Evolutionary conservation across 64 coral and sea anemone species (phyloP), one percentile per base, ranked within the genome.

Genomic region (Catalaphyllia jardinei): DNA sequence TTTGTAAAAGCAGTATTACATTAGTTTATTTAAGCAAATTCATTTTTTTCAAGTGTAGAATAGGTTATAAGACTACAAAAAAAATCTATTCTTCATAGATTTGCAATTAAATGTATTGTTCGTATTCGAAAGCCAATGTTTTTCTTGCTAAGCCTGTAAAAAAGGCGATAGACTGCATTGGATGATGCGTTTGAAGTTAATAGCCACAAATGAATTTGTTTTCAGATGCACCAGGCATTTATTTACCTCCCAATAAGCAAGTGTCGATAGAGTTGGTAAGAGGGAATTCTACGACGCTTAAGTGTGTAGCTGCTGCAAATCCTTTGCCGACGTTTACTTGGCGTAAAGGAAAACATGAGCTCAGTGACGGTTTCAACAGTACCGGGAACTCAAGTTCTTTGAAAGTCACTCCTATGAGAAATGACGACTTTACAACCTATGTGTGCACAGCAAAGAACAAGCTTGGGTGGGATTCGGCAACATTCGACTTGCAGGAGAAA

Each of bases 251-350:
- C 15, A 24, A 11, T 13, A 52, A 69, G 11, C 33, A 85, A 85
- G 63, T 30, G 17, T 62, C 54, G 19, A 14, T 29, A 3, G 27
- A 80, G 17, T 54, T 80, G 55, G 9, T 17, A 24, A 71, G 39
- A 50, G 38, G 63, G 42, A 69, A 16, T 7, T 22, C 18, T 8
- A 51, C 8, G 25, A 85, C 61, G 22, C 63, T 83, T 0, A 69
- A 10, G 63, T 85, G 81, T 50, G 33, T 50, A 50, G 81, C 81
- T 28, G 62, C 42, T 51, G 81, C 62, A 71, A 85, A 85, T 85
- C 81, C 81, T 85, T 20, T 0, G 8, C 62, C 81, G 4, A 50
- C 62, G 13, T 85, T 85, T 71, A 5, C 4, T 29, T 85, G 81
- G 81, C 24, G 7, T 38, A 85, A 67, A 42, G 22, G 49, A 12